Evolutionary conservation across 2,113 vertebrate genomes (phyloP).

Genomic region (Plecotus auritus): DNA sequence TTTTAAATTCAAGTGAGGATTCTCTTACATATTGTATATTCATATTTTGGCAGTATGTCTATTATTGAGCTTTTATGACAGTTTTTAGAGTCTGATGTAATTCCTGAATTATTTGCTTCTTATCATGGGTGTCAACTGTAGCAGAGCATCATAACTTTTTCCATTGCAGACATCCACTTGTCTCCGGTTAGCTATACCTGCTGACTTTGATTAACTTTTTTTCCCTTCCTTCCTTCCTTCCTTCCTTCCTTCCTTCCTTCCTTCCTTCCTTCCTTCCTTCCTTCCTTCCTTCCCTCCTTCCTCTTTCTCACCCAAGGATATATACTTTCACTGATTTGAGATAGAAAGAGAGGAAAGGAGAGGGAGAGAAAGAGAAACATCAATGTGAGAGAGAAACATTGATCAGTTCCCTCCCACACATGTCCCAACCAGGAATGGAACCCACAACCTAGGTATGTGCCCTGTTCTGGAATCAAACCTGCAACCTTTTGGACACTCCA

Average conservation of each 20-base stretch:
- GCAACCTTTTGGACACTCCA: neutral
- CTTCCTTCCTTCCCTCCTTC: neutral
- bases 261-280: too few species aligned
- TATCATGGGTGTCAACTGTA: neutral
- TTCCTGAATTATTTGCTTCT: constrained; percentile 34
- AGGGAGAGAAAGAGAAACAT: neutral
- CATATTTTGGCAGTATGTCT: constrained; percentile 55
- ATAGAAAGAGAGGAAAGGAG: neutral
- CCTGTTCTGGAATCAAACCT: neutral
- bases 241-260: too few species aligned
- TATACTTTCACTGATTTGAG: neutral
- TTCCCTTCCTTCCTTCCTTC: too few species aligned
- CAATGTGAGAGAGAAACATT: neutral
- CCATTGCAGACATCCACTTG: neutral
- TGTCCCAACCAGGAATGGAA: neutral
- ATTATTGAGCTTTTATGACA: constrained; percentile 55
- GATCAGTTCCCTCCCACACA: neutral
- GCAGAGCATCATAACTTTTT: neutral
- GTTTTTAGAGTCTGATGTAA: constrained; percentile 37
- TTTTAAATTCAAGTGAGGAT: constrained; percentile 60
- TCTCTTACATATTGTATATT: constrained; percentile 59
- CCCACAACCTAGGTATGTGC: neutral
- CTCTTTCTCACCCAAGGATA: neutral
- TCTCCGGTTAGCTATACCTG: neutral
- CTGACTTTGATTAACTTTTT: neutral